phyloP scores from a whole-genome alignment of 2,113 vertebrate genomes.

The Nicator chloris region DNA sequence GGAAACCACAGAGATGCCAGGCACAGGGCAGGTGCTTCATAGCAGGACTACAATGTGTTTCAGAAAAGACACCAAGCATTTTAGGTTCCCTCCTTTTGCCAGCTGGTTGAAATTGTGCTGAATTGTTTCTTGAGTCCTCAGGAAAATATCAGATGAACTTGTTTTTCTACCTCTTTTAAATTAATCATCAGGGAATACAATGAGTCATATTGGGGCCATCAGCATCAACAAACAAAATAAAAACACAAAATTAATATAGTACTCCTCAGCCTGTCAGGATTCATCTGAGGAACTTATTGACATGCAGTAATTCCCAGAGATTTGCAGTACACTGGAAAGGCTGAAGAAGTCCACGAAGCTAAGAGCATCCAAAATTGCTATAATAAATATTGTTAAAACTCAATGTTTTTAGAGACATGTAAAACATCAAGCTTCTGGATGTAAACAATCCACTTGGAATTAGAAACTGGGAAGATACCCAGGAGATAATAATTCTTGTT shows the following conservation, averaged over 20 bases:
- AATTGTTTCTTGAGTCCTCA: background rate
- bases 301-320: background rate
- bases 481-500: background rate
- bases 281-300: background rate
- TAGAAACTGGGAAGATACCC: background rate
- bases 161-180: background rate
- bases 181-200: background rate
- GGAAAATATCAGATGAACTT: background rate
- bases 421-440: background rate
- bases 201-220: background rate
- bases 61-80: background rate
- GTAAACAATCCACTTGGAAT: background rate
- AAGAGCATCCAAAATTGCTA: background rate
- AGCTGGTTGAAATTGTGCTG: background rate
- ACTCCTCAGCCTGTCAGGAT: background rate
- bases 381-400: background rate
- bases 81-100: background rate
- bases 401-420: background rate
- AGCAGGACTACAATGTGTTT: background rate
- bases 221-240: background rate
- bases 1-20: background rate
- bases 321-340: background rate
- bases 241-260: background rate
- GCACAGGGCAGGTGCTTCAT: background rate
- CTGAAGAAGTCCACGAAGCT: background rate